These are phyloP conservation scores for Drosophila gaucha DNA, from an alignment of 2,888 invertebrate species.

Conservation along the genomic window DNA sequence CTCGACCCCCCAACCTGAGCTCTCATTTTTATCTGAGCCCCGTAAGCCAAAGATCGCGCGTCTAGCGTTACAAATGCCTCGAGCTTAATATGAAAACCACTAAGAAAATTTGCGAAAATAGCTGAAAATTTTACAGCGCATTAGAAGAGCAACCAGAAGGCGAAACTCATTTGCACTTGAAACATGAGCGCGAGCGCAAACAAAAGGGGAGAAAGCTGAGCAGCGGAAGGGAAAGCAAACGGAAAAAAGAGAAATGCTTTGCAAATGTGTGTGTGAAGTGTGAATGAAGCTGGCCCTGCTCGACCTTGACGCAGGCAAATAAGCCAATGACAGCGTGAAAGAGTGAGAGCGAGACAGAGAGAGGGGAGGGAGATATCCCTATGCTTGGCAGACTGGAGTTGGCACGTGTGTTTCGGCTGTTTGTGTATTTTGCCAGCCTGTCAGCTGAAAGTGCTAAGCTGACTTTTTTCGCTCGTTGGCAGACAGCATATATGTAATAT, in stretches of 20 bases:
- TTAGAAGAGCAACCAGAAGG: conserved; percentile 33
- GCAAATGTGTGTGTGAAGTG: conserved; percentile 18
- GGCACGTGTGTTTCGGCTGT: conserved; percentile 47
- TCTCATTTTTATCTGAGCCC: conserved; percentile 27
- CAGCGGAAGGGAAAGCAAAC: conserved; percentile 9
- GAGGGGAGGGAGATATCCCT: neutral
- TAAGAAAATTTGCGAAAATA: conserved; percentile 75
- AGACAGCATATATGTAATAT: conserved; percentile 1
- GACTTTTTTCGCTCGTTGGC: conserved; percentile 6
- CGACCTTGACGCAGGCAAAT: conserved; percentile 61
- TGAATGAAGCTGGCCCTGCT: conserved; percentile 24
- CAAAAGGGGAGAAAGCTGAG: conserved; percentile 16
- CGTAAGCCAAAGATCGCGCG: conserved; percentile 54
- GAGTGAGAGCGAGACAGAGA: conserved; percentile 6
- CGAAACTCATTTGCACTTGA: conserved; percentile 75
- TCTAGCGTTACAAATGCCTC: conserved; percentile 62
- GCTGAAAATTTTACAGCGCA: conserved; percentile 59
- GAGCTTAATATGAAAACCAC: conserved; percentile 74
- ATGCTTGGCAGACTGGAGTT: conserved; percentile 21
- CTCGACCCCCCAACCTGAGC: conserved; percentile 42
- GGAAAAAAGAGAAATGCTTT: conserved; percentile 19
- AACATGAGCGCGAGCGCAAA: conserved; percentile 46
- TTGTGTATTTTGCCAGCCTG: conserved; percentile 24
- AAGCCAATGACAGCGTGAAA: conserved; percentile 23
- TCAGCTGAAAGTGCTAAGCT: conserved; percentile 37